Conservation (phyloP, 2,888 invertebrate species). For the Polietes domitor region DNA sequence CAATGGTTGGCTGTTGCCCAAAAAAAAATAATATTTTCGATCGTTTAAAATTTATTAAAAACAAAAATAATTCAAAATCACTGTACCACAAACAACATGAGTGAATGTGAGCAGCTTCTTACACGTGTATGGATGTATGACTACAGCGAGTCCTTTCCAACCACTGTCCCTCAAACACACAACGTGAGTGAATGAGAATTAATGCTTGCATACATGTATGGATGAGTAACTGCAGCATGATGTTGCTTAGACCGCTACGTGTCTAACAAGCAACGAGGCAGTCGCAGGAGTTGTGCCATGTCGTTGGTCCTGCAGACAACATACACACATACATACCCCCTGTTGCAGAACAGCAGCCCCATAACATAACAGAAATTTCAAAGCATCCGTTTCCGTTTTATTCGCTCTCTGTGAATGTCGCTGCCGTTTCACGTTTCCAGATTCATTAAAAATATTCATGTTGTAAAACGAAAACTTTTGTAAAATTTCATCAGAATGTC, state of each 20-base stretch:
- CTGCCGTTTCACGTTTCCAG: not conserved
- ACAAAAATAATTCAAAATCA: no score
- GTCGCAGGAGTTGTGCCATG: no score
- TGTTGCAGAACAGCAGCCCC: no score
- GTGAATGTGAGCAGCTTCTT: no score
- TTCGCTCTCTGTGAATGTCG: not conserved
- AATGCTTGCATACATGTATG: not conserved
- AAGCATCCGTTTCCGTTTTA: not conserved
- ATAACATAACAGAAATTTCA: not conserved
- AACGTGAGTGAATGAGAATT: not conserved
- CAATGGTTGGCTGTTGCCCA: no score
- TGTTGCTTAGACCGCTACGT: not conserved
- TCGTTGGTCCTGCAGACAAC: no score
- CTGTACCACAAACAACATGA: no score
- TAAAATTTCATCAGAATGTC: not conserved
- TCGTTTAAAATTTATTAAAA: no score
- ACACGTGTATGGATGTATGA: no score
- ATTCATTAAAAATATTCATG: not conserved
- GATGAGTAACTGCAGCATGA: not conserved
- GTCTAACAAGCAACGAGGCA: not conserved
- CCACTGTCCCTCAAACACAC: not conserved
- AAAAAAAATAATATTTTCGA: no score
- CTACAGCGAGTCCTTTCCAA: not conserved
- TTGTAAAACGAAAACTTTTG: not conserved
- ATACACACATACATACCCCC: not conserved